Base-by-base conservation (phyloP, 1,140 invertebrate genomes). In the Hycleus cichorii region DNA sequence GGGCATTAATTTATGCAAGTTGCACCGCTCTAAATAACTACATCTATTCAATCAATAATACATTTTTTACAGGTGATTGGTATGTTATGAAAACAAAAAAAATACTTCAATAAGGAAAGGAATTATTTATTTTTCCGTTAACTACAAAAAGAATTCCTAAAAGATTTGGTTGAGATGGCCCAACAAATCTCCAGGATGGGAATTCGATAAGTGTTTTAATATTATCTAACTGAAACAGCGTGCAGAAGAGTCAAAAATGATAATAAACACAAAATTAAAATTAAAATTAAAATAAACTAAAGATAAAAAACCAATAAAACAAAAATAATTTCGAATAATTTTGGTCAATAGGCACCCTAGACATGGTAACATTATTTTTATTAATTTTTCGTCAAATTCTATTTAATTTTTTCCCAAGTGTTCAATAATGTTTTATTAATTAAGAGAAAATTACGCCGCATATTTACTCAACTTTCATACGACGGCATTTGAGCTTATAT, bases 401-500 rank as follows among this genome's bases (percentile, higher is more conserved):
- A 18, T 18, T 18, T 18, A 18, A 18, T 18, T 18, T 18, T 12
- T 2, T 18, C 18, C 18, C 18, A 18, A 32, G 32, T 32, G 32
- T 32, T 32, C 3, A 32, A 32, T 32, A 32, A 32, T 32, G 32
- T 32, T 32, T 32, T 32, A 18, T 18, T 18, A 5, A 7, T 32
- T 32, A 32, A 7, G 32, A 32, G 7, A 32, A 18, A 18, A 58
- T 48, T 47, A 50, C 43, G 49, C 53, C 44, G 50, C 51, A 52
- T 51, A 39, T 40, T 51, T n/a, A 40, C 40, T 32, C 58, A 51
- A 62, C 64, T 64, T 57, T 49, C 59, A 66, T 57, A 62, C 32
- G 18, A 32, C 64, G 64, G 64, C 64, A 66, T 54, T 66, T 66
- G 64, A 65, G 64, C 64, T 65, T 58, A 53, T 59, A 46, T 60